Conservation (phyloP, 2,888 invertebrate genomes). For the Amblyjoppa proteus region DNA sequence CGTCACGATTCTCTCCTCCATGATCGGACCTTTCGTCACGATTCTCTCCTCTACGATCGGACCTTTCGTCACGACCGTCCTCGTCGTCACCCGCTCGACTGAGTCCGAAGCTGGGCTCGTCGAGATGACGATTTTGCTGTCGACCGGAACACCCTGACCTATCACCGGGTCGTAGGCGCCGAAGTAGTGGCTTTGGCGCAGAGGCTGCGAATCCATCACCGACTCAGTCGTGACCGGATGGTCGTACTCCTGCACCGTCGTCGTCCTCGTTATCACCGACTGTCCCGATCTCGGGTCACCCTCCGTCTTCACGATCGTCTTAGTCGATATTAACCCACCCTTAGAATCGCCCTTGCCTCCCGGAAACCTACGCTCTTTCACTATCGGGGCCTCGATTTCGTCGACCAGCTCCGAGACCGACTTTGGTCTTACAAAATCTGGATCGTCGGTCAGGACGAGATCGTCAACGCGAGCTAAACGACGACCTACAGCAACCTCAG, state of each 20-base stretch:
- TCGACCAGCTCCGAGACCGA: slow-evolving; percentile 27
- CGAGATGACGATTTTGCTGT: slow-evolving; percentile 43
- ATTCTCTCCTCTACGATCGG: slow-evolving; percentile 57
- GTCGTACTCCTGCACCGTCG: slow-evolving; percentile 74
- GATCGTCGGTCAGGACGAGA: slow-evolving; percentile 55
- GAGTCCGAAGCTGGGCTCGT: slow-evolving; percentile 25
- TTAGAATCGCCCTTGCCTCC: slow-evolving; percentile 72
- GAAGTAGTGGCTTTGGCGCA: slow-evolving; percentile 62
- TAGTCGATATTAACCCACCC: slow-evolving; percentile 71
- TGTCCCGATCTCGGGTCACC: slow-evolving; percentile 70
- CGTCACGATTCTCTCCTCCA: slow-evolving; percentile 62
- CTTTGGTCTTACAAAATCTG: slow-evolving; percentile 41
- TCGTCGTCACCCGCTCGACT: slow-evolving; percentile 60
- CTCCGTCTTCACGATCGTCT: slow-evolving; percentile 73
- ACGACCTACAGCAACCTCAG: slow-evolving; percentile 80
- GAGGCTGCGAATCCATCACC: slow-evolving; percentile 46
- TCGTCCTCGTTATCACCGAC: slow-evolving; percentile 74
- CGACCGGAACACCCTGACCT: slow-evolving; percentile 48
- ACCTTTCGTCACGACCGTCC: slow-evolving; percentile 60
- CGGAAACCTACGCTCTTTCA: slow-evolving; percentile 73
- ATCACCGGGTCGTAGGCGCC: slow-evolving; percentile 67
- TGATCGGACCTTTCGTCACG: too few relatives aligned
- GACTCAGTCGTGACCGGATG: slow-evolving; percentile 55
- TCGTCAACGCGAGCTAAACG: slow-evolving; percentile 70
- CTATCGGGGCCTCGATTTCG: slow-evolving; percentile 74